phyloP scores from a whole-genome alignment of 2,113 vertebrate genomes.

The Centropus bengalensis region DNA sequence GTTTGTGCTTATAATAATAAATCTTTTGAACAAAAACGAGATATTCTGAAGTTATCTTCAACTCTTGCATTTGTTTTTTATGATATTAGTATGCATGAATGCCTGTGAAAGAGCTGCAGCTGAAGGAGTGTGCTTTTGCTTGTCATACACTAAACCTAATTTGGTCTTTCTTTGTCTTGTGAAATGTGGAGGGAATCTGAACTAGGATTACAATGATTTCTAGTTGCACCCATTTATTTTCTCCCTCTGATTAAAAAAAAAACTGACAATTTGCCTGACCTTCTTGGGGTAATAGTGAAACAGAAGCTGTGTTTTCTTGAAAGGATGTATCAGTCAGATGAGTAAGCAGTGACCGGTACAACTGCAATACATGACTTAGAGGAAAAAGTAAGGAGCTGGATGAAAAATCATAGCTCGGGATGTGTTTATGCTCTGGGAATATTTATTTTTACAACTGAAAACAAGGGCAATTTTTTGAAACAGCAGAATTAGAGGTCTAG shows the following conservation, averaged over 20 bases:
- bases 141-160: constrained; percentile 68
- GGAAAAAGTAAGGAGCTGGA: not conserved
- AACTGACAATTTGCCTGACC: not conserved
- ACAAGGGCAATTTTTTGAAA: not conserved
- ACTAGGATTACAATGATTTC: constrained; percentile 42
- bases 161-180: constrained; percentile 67
- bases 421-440: not conserved
- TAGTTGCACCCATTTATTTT: constrained; percentile 56
- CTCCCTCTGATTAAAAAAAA: not conserved
- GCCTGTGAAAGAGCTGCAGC: constrained; percentile 56
- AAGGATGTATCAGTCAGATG: not conserved
- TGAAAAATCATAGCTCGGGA: not conserved
- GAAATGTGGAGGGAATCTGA: constrained; percentile 67
- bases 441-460: not conserved
- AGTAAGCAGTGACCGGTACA: not conserved
- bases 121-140: constrained; percentile 68
- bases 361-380: not conserved
- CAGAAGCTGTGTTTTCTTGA: not conserved
- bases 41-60: constrained; percentile 63
- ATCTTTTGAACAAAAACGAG: constrained; percentile 63
- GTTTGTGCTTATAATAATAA: constrained; percentile 66
- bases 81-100: constrained; percentile 69
- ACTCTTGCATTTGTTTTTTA: constrained; percentile 57
- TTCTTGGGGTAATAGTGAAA: not conserved
- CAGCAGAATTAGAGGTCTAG: not conserved